Evolutionary conservation across 2,113 vertebrate species (phyloP).

Genomic region (Dendrocopos noguchii): DNA sequence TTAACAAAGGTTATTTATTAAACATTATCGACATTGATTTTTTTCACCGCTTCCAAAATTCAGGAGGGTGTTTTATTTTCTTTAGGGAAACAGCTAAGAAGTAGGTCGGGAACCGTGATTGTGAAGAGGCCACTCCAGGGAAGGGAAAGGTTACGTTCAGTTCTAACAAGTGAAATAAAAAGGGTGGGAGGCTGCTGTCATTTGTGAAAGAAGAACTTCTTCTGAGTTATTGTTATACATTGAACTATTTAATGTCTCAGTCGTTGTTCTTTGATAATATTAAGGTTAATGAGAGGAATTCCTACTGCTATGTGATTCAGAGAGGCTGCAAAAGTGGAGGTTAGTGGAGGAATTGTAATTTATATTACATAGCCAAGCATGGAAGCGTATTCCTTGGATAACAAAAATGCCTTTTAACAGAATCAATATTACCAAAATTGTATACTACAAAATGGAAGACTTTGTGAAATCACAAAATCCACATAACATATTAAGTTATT

Average conservation of each 20-base stretch:
- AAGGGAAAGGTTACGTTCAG: constrained; percentile 50
- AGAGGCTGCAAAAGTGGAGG: not conserved
- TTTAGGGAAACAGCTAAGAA: constrained; percentile 31
- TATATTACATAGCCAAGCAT: not conserved
- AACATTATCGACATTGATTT: constrained; percentile 35
- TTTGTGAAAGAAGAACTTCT: not conserved
- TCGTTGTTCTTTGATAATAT: constrained; percentile 7
- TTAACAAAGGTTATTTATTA: constrained; percentile 70
- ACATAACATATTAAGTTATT: not conserved
- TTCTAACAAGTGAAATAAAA: constrained; percentile 5
- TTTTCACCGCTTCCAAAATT: constrained; percentile 34
- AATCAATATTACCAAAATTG: not conserved
- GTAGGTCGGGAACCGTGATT: constrained; percentile 11
- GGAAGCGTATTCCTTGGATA: not conserved
- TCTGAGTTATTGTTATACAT: not conserved
- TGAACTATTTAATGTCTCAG: not conserved
- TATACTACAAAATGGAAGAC: not conserved
- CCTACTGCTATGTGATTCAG: not conserved
- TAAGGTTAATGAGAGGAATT: not conserved
- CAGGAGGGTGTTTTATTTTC: constrained; percentile 47
- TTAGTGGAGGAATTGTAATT: not conserved
- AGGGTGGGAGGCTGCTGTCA: not conserved
- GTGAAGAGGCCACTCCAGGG: not conserved
- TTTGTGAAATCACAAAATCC: not conserved
- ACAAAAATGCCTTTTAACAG: not conserved